phyloP scores from a whole-genome alignment of 2,888 invertebrate genomes.

The Arctia plantaginis region DNA sequence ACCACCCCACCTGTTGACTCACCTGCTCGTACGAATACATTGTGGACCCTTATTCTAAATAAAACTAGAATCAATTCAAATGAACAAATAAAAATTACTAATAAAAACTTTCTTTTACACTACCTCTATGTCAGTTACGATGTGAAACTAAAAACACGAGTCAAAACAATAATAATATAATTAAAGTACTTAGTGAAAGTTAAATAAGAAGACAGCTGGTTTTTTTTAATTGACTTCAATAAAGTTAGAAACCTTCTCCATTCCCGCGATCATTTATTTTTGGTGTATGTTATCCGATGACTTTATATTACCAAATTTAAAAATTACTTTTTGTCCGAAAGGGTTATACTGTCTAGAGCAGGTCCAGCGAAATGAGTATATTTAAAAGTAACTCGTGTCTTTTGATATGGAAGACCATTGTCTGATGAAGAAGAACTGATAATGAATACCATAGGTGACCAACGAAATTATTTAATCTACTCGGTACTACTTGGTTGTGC shows the following conservation, averaged over 20 bases:
- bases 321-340: background rate
- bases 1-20: slow-evolving; percentile 84
- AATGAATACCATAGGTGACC: too few species aligned
- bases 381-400: background rate
- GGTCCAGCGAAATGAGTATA: background rate
- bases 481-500: too few species aligned
- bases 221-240: background rate
- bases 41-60: slow-evolving; percentile 50
- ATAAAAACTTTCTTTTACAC: background rate
- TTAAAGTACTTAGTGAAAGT: background rate
- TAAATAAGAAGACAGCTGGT: background rate
- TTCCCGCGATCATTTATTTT: background rate
- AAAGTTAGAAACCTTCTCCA: background rate
- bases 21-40: slow-evolving; percentile 71
- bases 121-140: background rate
- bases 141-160: background rate
- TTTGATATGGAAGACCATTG: background rate
- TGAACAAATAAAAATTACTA: background rate
- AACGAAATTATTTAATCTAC: too few species aligned
- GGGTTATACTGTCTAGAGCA: background rate
- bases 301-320: background rate
- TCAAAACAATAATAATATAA: background rate
- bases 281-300: background rate
- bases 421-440: too few species aligned
- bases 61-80: slow-evolving; percentile 21